A percentile compares a stretch with the other conserved stretches of the same genome.
Conservation (phyloP, 2,797 vertebrate genomes). For the Diceros bicornis region DNA sequence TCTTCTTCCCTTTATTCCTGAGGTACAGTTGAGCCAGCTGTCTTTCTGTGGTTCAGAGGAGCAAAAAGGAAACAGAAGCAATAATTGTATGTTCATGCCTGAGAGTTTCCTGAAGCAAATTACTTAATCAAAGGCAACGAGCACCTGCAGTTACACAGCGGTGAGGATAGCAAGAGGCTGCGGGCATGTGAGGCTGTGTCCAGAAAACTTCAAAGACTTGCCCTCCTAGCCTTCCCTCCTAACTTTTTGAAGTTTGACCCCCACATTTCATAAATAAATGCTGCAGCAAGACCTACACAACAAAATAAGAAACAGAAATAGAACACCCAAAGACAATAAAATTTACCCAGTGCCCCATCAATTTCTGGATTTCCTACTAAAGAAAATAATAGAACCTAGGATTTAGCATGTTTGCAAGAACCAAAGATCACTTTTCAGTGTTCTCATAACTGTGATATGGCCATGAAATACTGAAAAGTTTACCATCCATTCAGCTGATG, state of each 20-base stretch:
- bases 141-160: neutral
- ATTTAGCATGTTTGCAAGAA: neutral
- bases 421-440: neutral
- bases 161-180: constrained; percentile 37
- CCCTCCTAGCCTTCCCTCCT: neutral
- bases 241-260: neutral
- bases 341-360: neutral
- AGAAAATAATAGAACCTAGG: neutral
- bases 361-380: neutral
- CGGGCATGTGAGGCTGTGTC: neutral
- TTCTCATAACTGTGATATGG: neutral
- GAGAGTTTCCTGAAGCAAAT: constrained; percentile 70
- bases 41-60: constrained; percentile 62
- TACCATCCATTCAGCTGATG: neutral
- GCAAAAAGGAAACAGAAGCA: constrained; percentile 69
- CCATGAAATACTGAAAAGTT: neutral
- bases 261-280: constrained; percentile 49
- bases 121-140: constrained; percentile 73
- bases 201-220: constrained; percentile 8
- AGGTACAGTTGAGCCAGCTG: constrained; percentile 53
- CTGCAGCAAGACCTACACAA: neutral
- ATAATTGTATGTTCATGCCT: constrained; percentile 77
- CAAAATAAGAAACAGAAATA: neutral
- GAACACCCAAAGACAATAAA: neutral
- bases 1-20: constrained; percentile 20